These are phyloP conservation scores for Aphis craccivora DNA, from an alignment of 1,140 invertebrate species.

Conservation along the genomic window DNA sequence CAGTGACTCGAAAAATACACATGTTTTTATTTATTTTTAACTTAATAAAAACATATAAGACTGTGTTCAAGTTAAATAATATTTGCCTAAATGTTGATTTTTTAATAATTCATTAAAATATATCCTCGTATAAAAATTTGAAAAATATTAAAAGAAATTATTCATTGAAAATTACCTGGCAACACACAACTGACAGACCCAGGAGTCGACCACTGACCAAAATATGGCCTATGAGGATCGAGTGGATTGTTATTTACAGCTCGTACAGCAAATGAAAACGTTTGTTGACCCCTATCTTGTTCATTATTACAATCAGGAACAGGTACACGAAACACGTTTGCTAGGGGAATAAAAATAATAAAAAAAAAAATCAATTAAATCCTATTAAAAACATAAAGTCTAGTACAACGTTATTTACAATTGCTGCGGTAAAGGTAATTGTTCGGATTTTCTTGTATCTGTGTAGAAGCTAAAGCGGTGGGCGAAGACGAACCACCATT, in stretches of 20 bases:
- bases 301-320: slow-evolving; percentile 28
- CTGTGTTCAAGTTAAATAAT: neutral
- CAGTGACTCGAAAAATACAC: neutral
- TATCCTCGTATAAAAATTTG: neutral
- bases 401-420: neutral
- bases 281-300: slow-evolving; percentile 1
- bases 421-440: neutral
- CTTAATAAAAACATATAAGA: neutral
- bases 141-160: neutral
- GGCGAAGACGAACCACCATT: neutral
- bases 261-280: slow-evolving; percentile 16
- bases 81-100: neutral
- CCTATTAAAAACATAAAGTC: neutral
- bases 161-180: slow-evolving; percentile 59
- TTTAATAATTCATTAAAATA: neutral
- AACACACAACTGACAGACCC: slow-evolving; percentile 64
- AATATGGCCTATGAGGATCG: neutral
- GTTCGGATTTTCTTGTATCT: neutral
- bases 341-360: neutral
- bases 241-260: slow-evolving; percentile 40
- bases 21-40: neutral
- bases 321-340: neutral
- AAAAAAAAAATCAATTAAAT: neutral
- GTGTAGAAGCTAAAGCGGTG: neutral
- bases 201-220: slow-evolving; percentile 59